A percentile compares a stretch with the other conserved stretches of the same genome.
phyloP scores from a whole-genome alignment of 2,888 invertebrate species.

The Drosophila borealis region DNA sequence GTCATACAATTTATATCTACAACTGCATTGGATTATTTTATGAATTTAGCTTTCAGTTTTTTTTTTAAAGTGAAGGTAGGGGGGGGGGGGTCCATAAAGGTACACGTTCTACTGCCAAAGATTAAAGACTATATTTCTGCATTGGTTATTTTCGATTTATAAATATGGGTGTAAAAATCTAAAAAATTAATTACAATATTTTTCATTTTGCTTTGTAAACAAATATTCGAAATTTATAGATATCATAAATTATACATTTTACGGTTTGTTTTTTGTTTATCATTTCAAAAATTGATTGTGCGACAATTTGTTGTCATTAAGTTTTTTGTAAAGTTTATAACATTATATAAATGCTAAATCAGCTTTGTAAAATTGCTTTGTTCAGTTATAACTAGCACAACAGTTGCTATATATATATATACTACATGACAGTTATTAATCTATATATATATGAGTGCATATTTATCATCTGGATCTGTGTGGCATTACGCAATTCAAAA shows the following conservation, averaged over 20 bases:
- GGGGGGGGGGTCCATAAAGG: slow-evolving; percentile 39
- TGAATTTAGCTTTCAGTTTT: slow-evolving; percentile 20
- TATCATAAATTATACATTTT: slow-evolving; percentile 42
- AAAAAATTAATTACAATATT: slow-evolving; percentile 31
- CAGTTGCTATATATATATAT: slow-evolving; percentile 25
- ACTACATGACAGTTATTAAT: slow-evolving; percentile 20
- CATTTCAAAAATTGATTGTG: slow-evolving; percentile 65
- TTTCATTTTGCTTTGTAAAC: slow-evolving; percentile 38
- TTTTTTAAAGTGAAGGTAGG: too few relatives aligned
- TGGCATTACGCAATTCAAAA: slow-evolving; percentile 19
- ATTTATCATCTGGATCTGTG: slow-evolving; percentile 21
- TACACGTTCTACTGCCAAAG: slow-evolving; percentile 45
- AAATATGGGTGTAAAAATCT: slow-evolving; percentile 38
- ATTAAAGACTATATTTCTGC: slow-evolving; percentile 20
- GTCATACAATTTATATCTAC: slow-evolving; percentile 64
- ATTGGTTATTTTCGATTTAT: slow-evolving; percentile 20
- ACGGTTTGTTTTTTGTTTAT: slow-evolving; percentile 6
- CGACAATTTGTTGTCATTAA: slow-evolving; percentile 59
- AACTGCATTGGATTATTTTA: slow-evolving; percentile 40
- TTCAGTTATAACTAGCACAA: slow-evolving; percentile 46
- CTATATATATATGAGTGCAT: slow-evolving; percentile 16
- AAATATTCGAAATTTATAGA: slow-evolving; percentile 50
- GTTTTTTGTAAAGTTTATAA: slow-evolving; percentile 42
- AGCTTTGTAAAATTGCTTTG: slow-evolving; percentile 64
- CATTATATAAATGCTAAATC: slow-evolving; percentile 64